Conservation (phyloP, 2,113 vertebrate species). For the Petrocephalus microphthalmus region DNA sequence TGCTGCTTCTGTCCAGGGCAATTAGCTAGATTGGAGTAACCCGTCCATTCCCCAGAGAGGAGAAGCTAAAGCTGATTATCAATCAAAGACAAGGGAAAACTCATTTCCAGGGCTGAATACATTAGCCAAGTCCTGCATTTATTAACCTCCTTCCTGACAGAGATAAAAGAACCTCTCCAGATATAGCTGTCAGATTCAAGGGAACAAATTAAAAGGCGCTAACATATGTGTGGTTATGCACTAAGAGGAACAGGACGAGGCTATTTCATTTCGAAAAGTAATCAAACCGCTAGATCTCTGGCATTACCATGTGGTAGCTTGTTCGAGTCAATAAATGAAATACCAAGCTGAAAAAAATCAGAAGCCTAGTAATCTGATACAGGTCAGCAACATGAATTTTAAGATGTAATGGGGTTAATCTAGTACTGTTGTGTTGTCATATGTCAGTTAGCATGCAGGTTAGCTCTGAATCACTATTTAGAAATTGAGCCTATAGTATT, state of each 20-base stretch:
- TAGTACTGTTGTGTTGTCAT: too few relatives aligned
- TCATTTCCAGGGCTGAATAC: neutral
- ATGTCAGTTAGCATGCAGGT: too few relatives aligned
- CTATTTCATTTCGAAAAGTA: neutral
- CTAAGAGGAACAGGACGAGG: neutral
- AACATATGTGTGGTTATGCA: neutral
- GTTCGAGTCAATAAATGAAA: neutral
- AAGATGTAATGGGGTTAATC: neutral
- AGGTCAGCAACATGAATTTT: neutral
- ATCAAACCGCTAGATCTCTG: neutral
- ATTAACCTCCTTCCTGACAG: constrained; percentile 7
- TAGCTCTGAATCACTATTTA: too few relatives aligned
- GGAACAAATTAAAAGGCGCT: neutral
- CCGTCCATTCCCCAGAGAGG: neutral
- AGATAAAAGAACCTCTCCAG: neutral
- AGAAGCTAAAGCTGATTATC: neutral
- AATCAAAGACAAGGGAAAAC: neutral
- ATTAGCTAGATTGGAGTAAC: neutral
- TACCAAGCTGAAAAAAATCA: neutral
- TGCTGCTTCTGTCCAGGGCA: neutral
- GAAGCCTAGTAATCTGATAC: neutral
- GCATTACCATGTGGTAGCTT: neutral
- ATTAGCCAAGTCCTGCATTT: constrained; percentile 4
- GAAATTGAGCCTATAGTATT: too few relatives aligned
- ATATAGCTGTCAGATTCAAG: neutral